These are phyloP conservation scores for Strongylocentrotus purpuratus DNA, from an alignment of 35 echinoderm and acorn worm species.

Conservation along the genomic window DNA sequence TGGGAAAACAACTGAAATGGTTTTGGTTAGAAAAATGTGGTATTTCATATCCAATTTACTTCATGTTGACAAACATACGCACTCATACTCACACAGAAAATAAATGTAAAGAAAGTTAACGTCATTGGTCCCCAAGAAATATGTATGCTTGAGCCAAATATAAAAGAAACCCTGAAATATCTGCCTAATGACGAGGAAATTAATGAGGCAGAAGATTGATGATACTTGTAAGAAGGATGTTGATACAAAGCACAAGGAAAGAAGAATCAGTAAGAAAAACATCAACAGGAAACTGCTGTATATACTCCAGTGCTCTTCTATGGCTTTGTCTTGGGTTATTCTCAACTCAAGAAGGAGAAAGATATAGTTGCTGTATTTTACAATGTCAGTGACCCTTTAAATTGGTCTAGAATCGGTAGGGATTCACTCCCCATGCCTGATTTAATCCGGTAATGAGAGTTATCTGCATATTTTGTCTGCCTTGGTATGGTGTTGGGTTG, in stretches of 20 bases:
- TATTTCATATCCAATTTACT: background rate
- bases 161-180: background rate
- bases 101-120: background rate
- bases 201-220: background rate
- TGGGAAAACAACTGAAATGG: background rate
- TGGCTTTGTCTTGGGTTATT: background rate
- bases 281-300: background rate
- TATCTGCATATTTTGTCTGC: background rate
- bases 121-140: background rate
- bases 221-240: background rate
- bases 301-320: background rate
- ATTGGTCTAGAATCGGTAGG: background rate
- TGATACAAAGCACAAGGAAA: background rate
- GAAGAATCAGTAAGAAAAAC: background rate
- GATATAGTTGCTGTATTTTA: background rate
- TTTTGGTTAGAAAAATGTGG: background rate
- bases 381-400: background rate
- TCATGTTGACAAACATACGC: no score
- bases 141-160: background rate
- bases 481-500: background rate
- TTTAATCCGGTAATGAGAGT: constrained; percentile 2
- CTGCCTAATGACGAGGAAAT: background rate
- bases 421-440: background rate
- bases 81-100: no score
- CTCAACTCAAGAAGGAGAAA: background rate